A percentile compares a stretch with the other conserved stretches of the same genome.
phyloP scores from a whole-genome alignment of 1,140 invertebrate genomes.

The Helicoverpa armigera region DNA sequence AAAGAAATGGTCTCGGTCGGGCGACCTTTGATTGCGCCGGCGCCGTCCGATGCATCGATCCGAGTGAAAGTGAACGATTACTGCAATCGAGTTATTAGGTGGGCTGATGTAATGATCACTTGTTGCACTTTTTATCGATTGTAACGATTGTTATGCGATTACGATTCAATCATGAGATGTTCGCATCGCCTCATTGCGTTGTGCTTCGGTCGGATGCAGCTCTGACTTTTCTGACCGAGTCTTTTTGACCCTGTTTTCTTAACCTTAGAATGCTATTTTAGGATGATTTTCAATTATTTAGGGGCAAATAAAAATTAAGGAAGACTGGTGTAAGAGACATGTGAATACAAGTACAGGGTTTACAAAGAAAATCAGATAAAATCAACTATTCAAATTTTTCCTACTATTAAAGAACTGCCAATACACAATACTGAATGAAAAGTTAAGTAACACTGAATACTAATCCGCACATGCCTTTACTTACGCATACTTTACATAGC shows the following conservation, averaged over 20 bases:
- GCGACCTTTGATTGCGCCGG: conserved; percentile 65
- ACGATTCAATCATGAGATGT: conserved; percentile 48
- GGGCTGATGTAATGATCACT: conserved; percentile 73
- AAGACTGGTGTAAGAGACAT: too few relatives aligned
- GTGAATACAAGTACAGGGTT: too few relatives aligned
- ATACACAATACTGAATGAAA: too few relatives aligned
- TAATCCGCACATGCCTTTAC: background rate
- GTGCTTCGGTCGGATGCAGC: background rate
- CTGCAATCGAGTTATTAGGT: conserved; percentile 72
- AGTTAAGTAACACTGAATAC: background rate
- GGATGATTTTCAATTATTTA: too few relatives aligned
- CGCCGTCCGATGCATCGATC: conserved; percentile 61
- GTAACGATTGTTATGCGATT: conserved; percentile 55
- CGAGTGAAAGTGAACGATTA: conserved; percentile 77
- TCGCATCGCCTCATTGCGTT: conserved; percentile 16
- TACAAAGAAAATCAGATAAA: too few relatives aligned
- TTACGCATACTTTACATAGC: background rate
- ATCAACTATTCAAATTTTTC: too few relatives aligned
- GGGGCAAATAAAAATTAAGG: too few relatives aligned
- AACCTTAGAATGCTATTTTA: too few relatives aligned
- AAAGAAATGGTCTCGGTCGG: conserved; percentile 60
- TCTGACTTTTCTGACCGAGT: background rate
- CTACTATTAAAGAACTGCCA: too few relatives aligned
- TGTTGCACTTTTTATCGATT: conserved; percentile 72
- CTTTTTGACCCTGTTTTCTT: background rate